phyloP scores from a whole-genome alignment of 2,888 invertebrate genomes.

The Harpalus rubripes region DNA sequence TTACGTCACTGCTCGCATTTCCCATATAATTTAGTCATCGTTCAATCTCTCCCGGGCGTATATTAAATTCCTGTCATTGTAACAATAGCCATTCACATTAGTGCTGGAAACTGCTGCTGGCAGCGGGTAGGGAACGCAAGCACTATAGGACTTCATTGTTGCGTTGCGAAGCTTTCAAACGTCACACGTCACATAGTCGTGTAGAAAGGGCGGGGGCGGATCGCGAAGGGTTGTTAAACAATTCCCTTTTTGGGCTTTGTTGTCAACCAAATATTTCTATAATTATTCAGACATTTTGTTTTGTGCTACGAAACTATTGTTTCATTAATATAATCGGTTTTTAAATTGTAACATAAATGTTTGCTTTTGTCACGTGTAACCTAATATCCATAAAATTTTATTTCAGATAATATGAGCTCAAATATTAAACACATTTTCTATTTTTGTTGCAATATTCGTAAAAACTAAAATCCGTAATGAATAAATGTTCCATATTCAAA shows the following conservation, averaged over 20 bases:
- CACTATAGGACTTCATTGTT: conserved; percentile 56
- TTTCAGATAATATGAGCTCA: too few species aligned
- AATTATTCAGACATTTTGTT: conserved; percentile 8
- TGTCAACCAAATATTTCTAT: neutral
- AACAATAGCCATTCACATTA: conserved; percentile 60
- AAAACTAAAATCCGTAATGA: too few species aligned
- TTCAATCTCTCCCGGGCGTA: conserved; percentile 52
- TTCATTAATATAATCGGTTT: too few species aligned
- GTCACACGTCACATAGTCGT: conserved; percentile 55
- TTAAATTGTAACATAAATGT: too few species aligned
- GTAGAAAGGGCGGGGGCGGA: conserved; percentile 1
- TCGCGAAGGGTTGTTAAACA: conserved; percentile 12
- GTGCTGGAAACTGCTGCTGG: conserved; percentile 32
- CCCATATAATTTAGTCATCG: conserved; percentile 58
- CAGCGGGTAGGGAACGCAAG: conserved; percentile 15
- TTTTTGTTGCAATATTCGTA: too few species aligned
- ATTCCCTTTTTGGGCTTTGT: conserved; percentile 16
- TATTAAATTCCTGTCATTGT: conserved; percentile 64
- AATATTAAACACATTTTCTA: too few species aligned
- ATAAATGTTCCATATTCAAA: too few species aligned
- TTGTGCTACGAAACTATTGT: neutral
- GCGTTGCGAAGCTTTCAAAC: conserved; percentile 61
- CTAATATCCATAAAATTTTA: too few species aligned
- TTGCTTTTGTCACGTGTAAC: too few species aligned
- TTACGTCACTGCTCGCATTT: neutral